Evolutionary conservation across 2,888 invertebrate species (phyloP).

Genomic region (Tolmerus cingulatus): DNA sequence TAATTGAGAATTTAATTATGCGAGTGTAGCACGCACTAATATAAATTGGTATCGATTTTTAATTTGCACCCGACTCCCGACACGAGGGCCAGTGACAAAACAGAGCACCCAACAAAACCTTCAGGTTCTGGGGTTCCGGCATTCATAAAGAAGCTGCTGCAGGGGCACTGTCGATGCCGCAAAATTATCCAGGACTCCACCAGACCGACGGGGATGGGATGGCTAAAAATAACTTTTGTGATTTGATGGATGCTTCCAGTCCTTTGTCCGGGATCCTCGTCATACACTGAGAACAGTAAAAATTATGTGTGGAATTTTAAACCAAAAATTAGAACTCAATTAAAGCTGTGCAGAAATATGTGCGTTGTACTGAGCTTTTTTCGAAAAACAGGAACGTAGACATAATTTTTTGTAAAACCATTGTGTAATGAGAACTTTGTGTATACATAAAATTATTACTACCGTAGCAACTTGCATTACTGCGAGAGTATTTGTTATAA

Average conservation of each 20-base stretch:
- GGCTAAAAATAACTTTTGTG: not conserved
- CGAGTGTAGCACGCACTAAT: not conserved
- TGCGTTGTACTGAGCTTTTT: not conserved
- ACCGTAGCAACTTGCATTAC: too few relatives aligned
- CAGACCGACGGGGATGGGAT: not conserved
- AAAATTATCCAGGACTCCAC: not conserved
- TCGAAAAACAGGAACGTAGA: not conserved
- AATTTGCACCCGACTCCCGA: not conserved
- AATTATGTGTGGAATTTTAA: not conserved
- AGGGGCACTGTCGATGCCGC: not conserved
- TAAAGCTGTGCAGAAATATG: not conserved
- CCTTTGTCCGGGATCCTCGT: not conserved
- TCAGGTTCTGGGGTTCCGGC: not conserved
- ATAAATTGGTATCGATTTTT: slow-evolving; percentile 10
- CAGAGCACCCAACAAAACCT: not conserved
- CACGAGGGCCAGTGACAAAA: not conserved
- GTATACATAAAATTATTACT: not conserved
- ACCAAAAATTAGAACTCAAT: not conserved
- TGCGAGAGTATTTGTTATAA: too few relatives aligned
- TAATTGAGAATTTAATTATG: slow-evolving; percentile 3
- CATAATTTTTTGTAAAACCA: not conserved
- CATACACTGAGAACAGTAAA: not conserved
- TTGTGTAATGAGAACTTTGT: not conserved
- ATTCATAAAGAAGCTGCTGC: not conserved
- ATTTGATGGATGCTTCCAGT: not conserved